Evolutionary conservation across 2,113 vertebrate species (phyloP).

Genomic region (Hemicordylus capensis): DNA sequence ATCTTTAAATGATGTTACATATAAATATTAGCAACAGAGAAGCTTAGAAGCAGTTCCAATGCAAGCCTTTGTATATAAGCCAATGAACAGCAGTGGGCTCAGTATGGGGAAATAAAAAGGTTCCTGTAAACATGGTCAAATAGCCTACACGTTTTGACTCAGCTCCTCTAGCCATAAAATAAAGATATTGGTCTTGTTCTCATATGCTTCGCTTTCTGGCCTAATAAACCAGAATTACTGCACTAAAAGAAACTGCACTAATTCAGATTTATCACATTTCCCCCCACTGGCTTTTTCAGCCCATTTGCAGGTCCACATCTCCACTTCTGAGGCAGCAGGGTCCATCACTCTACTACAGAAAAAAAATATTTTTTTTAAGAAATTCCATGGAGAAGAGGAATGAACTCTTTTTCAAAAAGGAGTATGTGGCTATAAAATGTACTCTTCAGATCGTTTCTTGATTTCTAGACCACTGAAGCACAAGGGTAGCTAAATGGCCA

Average conservation of each 20-base stretch:
- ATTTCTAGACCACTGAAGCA: neutral
- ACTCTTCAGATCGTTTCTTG: neutral
- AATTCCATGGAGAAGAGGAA: neutral
- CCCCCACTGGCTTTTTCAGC: neutral
- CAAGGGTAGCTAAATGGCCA: neutral
- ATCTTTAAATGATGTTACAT: neutral
- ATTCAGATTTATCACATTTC: neutral
- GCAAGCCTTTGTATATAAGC: neutral
- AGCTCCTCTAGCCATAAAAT: neutral
- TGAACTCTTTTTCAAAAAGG: neutral
- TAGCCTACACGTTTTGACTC: neutral
- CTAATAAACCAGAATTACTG: slow-evolving; percentile 2
- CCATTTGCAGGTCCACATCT: neutral
- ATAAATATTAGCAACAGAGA: neutral
- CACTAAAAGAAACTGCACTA: neutral
- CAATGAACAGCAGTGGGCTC: neutral
- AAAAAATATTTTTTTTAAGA: too few species aligned
- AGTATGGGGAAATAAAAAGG: neutral
- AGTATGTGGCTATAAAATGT: neutral
- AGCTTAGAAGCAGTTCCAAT: neutral
- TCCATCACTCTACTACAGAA: too few species aligned
- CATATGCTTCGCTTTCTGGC: neutral
- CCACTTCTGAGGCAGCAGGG: neutral
- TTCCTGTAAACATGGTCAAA: neutral
- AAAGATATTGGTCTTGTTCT: neutral